Percentiles rank a stretch among this genome's conserved stretches.
Evolutionary conservation across 2,113 vertebrate genomes (phyloP).

Genomic region (Gorsachius goisagi): DNA sequence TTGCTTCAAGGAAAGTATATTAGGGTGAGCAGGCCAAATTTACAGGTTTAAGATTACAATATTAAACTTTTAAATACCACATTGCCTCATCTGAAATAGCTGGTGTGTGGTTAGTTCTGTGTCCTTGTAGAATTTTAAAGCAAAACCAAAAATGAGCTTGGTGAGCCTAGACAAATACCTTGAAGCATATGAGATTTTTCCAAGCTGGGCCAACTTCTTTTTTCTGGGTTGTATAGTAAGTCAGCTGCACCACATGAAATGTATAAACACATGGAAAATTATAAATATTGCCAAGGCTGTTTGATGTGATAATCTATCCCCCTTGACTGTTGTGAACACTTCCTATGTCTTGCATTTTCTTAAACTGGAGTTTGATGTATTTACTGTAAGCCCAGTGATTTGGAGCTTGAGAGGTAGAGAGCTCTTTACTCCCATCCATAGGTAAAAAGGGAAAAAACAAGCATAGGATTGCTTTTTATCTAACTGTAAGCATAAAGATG

Average conservation of each 20-base stretch:
- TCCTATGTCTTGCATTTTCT: constrained; percentile 8
- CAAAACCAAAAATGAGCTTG: constrained; percentile 24
- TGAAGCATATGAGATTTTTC: constrained; percentile 27
- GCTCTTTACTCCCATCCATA: constrained; percentile 8
- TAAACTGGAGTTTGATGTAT: background rate
- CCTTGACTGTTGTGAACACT: constrained; percentile 2
- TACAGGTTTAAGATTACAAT: background rate
- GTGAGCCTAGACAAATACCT: constrained; percentile 37
- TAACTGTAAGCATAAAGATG: background rate
- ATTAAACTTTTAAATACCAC: constrained; percentile 13
- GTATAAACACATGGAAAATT: constrained; percentile 18
- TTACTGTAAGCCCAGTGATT: background rate
- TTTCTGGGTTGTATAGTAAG: constrained; percentile 6
- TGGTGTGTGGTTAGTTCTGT: background rate
- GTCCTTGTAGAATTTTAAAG: constrained; percentile 30
- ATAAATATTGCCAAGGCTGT: constrained; percentile 26
- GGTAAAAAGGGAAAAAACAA: background rate
- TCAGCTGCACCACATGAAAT: constrained; percentile 4
- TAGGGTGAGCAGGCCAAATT: background rate
- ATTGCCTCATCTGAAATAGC: background rate
- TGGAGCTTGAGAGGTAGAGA: background rate
- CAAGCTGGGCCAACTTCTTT: background rate
- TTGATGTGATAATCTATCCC: constrained; percentile 17
- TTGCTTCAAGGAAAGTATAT: background rate
- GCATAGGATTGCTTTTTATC: background rate